Evolutionary conservation across 2,797 vertebrate genomes (phyloP).

Genomic region (Gymnoscopelus microlampas): DNA sequence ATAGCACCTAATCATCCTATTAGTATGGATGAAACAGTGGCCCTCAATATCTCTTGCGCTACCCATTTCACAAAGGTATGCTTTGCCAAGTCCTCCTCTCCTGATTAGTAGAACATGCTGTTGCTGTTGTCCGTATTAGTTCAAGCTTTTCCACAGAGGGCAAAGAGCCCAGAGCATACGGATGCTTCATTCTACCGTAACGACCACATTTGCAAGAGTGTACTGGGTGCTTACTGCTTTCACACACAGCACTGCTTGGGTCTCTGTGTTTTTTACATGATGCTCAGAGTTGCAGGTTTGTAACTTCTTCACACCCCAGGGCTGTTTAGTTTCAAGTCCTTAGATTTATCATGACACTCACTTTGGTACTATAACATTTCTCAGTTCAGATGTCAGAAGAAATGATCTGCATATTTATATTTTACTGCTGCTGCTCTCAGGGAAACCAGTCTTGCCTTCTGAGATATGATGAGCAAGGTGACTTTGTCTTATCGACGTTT

Average conservation of each 20-base stretch:
- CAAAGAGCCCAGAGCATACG: not conserved
- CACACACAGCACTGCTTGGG: not conserved
- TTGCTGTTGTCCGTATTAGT: constrained; percentile 5
- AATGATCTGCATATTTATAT: no score
- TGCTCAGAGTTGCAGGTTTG: no score
- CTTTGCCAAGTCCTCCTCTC: constrained; percentile 11
- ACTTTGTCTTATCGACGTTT: no score
- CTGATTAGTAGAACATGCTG: constrained; percentile 7
- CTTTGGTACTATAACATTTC: not conserved
- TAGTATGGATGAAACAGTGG: constrained; percentile 14
- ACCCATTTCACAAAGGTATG: not conserved
- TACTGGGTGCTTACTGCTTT: not conserved
- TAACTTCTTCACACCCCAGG: not conserved
- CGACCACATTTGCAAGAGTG: not conserved
- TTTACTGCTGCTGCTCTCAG: no score
- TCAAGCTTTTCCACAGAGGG: constrained; percentile 4
- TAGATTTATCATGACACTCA: not conserved
- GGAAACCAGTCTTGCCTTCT: not conserved
- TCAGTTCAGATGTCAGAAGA: no score
- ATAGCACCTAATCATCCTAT: constrained; percentile 25
- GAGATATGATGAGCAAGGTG: not conserved
- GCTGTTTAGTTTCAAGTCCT: not conserved
- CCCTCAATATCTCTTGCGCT: not conserved
- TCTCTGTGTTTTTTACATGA: not conserved
- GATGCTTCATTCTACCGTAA: constrained; percentile 1